phyloP scores from a whole-genome alignment of 2,888 invertebrate species.

The Leucoptera coffeella region DNA sequence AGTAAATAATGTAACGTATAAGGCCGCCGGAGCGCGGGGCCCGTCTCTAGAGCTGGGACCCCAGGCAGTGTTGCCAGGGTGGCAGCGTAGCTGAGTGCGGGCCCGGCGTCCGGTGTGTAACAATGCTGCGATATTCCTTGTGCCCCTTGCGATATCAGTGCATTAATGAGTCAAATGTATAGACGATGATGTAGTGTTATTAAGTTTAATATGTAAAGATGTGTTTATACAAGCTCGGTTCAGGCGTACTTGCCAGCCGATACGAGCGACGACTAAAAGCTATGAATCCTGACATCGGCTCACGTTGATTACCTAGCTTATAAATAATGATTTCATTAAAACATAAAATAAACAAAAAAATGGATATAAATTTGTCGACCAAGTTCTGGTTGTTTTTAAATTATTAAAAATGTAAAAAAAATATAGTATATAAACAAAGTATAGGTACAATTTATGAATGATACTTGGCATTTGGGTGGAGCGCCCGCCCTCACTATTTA shows the following conservation, averaged over 20 bases:
- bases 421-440: conserved; percentile 50
- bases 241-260: conserved; percentile 32
- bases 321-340: conserved; percentile 50
- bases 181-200: conserved; percentile 42
- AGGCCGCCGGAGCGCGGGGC: conserved; percentile 15
- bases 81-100: conserved; percentile 7
- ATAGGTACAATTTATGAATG: conserved; percentile 54
- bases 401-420: conserved; percentile 55
- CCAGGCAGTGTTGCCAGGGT: too few relatives aligned
- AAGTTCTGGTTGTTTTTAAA: conserved; percentile 54
- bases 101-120: conserved; percentile 21
- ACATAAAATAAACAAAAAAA: conserved; percentile 54
- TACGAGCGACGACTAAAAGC: conserved; percentile 51
- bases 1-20: too few relatives aligned
- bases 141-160: conserved; percentile 48
- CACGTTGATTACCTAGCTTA: conserved; percentile 52
- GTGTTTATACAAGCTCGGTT: conserved; percentile 43
- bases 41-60: too few relatives aligned
- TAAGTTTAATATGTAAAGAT: conserved; percentile 26
- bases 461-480: conserved; percentile 49
- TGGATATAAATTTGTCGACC: conserved; percentile 53
- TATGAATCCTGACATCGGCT: conserved; percentile 55
- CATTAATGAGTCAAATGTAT: conserved; percentile 42
- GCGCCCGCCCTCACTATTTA: too few relatives aligned
- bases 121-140: conserved; percentile 49